These are phyloP conservation scores for Drosophila trichaetosa DNA, from an alignment of 2,888 invertebrate species.

Conservation along the genomic window DNA sequence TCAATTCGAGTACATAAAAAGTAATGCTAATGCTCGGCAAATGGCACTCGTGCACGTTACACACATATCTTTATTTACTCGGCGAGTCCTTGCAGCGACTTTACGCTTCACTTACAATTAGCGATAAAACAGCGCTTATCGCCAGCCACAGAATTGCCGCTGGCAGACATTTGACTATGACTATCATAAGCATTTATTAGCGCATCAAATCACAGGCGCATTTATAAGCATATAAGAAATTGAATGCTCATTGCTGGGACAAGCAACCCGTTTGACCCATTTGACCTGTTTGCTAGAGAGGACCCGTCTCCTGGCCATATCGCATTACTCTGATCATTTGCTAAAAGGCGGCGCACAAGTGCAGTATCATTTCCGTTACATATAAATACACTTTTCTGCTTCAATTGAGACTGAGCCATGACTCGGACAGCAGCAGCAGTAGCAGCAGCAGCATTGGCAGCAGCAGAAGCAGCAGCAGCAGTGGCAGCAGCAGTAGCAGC, in stretches of 20 bases:
- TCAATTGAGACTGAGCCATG: conserved; percentile 70
- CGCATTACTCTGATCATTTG: conserved; percentile 66
- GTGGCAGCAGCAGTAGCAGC: not conserved
- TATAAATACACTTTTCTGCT: conserved; percentile 79
- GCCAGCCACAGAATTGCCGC: conserved; percentile 42
- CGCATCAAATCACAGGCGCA: conserved; percentile 60
- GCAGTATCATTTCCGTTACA: conserved; percentile 80
- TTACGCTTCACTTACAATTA: conserved; percentile 73
- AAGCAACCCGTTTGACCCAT: conserved; percentile 51
- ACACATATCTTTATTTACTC: conserved; percentile 58
- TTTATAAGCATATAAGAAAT: conserved; percentile 42
- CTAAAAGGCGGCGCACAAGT: conserved; percentile 71
- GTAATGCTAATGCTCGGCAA: conserved; percentile 66
- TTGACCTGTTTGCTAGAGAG: not conserved
- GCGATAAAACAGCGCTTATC: conserved; percentile 71
- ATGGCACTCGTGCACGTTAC: conserved; percentile 52
- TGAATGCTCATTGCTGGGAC: conserved; percentile 39
- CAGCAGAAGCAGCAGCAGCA: conserved; percentile 21
- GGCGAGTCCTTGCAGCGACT: conserved; percentile 15
- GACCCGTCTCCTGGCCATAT: conserved; percentile 26
- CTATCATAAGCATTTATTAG: conserved; percentile 69
- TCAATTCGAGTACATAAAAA: conserved; percentile 67
- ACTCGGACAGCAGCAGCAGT: conserved; percentile 52
- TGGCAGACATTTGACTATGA: conserved; percentile 15
- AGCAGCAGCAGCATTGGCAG: not conserved